These are phyloP conservation scores for Cotesia glomerata DNA, from an alignment of 1,140 invertebrate genomes.

Conservation along the genomic window DNA sequence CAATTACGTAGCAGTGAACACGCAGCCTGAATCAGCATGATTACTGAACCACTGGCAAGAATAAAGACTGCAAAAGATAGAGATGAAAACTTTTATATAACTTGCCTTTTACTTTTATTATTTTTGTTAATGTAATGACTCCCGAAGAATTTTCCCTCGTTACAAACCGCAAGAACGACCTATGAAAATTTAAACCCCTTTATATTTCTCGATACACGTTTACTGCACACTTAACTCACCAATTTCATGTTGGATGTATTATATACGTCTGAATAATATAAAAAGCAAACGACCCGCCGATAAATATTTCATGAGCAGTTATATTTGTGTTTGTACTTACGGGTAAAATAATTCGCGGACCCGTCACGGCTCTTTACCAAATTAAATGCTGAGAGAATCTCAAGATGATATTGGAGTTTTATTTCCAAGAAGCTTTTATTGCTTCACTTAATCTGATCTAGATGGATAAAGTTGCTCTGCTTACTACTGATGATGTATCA, in stretches of 20 bases:
- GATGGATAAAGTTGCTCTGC: background rate
- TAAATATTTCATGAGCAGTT: background rate
- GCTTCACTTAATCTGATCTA: conserved; percentile 7
- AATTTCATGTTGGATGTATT: no score
- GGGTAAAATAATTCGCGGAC: background rate
- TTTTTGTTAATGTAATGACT: background rate
- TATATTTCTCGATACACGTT: no score
- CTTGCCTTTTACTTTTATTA: background rate
- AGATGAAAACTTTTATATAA: conserved; percentile 9
- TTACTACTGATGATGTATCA: background rate
- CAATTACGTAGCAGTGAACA: conserved; percentile 30
- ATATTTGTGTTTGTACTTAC: background rate
- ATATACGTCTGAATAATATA: no score
- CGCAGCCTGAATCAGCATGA: conserved; percentile 28
- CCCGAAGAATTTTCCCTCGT: no score
- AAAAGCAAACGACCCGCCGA: no score
- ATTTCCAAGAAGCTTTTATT: conserved; percentile 18
- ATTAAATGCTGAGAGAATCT: conserved; percentile 15
- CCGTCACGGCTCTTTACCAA: conserved; percentile 3
- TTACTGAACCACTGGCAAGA: conserved; percentile 13
- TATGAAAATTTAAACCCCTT: no score
- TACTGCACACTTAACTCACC: no score
- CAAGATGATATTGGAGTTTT: background rate
- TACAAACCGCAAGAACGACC: no score
- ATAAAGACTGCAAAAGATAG: conserved; percentile 5